Evolutionary conservation across 2,797 vertebrate species (phyloP).

Genomic region (Chromis chromis): DNA sequence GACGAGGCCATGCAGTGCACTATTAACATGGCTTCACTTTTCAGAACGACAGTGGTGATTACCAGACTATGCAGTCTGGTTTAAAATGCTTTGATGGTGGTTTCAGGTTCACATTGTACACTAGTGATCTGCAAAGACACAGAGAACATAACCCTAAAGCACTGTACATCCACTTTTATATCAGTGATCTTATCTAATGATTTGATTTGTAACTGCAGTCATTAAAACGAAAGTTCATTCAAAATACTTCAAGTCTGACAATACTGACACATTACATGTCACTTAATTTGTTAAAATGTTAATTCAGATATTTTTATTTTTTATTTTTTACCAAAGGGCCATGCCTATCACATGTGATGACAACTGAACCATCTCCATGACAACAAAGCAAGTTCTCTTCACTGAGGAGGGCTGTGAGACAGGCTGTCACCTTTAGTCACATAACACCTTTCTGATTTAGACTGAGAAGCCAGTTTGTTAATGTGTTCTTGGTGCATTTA

Average conservation of each 20-base stretch:
- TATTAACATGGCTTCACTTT: not conserved
- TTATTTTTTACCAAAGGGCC: too few species aligned
- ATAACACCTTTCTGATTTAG: too few species aligned
- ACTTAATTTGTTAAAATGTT: not conserved
- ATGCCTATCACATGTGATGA: not conserved
- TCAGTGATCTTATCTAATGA: not conserved
- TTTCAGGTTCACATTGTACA: not conserved
- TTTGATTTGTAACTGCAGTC: not conserved
- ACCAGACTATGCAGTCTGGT: not conserved
- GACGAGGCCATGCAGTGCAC: not conserved
- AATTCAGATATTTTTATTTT: not conserved
- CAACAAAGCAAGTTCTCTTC: too few species aligned
- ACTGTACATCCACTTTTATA: not conserved
- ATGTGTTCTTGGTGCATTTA: not conserved
- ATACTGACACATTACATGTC: not conserved
- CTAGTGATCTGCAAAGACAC: not conserved
- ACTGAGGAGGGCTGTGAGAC: too few species aligned
- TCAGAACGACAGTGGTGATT: not conserved
- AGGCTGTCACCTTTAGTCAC: too few species aligned
- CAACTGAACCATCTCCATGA: not conserved
- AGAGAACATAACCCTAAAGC: not conserved
- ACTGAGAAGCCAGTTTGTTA: too few species aligned
- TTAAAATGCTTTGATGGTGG: slow-evolving; percentile 13
- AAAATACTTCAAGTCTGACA: slow-evolving; percentile 4
- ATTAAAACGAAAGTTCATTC: not conserved